A percentile compares a stretch with the other conserved stretches of the same genome.
Evolutionary conservation across 1,140 invertebrate species (phyloP).

Genomic region (Drosophila willistoni): DNA sequence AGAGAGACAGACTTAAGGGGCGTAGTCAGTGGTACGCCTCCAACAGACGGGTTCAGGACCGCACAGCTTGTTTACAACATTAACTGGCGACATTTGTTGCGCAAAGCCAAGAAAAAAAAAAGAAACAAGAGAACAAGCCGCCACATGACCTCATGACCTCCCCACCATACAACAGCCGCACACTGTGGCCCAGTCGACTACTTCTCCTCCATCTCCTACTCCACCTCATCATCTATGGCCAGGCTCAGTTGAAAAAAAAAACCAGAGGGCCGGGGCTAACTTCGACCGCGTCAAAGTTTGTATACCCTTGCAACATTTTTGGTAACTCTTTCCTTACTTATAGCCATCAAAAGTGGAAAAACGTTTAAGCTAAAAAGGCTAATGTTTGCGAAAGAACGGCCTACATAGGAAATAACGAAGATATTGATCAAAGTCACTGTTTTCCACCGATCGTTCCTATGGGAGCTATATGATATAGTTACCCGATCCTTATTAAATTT

Average conservation of each 20-base stretch:
- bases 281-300: too few relatives aligned
- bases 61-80: constrained; percentile 76
- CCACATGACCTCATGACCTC: constrained; percentile 62
- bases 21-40: constrained; percentile 27
- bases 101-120: constrained; percentile 29
- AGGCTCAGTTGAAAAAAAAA: neutral
- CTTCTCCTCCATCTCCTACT: neutral
- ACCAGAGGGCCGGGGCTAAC: too few relatives aligned
- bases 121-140: constrained; percentile 23
- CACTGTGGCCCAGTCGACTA: constrained; percentile 1
- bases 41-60: constrained; percentile 35
- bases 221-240: constrained; percentile 14
- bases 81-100: constrained; percentile 82
- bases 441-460: too few relatives aligned
- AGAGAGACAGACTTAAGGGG: constrained; percentile 8
- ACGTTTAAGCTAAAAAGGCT: too few relatives aligned
- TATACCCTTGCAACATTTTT: too few relatives aligned
- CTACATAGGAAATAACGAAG: too few relatives aligned
- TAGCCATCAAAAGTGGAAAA: too few relatives aligned
- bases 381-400: too few relatives aligned
- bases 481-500: too few relatives aligned
- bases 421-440: too few relatives aligned
- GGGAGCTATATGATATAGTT: too few relatives aligned
- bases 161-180: constrained; percentile 31
- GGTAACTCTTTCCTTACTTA: too few relatives aligned